phyloP scores from a whole-genome alignment of 1,140 invertebrate species.

The Aleiodes sp. region DNA sequence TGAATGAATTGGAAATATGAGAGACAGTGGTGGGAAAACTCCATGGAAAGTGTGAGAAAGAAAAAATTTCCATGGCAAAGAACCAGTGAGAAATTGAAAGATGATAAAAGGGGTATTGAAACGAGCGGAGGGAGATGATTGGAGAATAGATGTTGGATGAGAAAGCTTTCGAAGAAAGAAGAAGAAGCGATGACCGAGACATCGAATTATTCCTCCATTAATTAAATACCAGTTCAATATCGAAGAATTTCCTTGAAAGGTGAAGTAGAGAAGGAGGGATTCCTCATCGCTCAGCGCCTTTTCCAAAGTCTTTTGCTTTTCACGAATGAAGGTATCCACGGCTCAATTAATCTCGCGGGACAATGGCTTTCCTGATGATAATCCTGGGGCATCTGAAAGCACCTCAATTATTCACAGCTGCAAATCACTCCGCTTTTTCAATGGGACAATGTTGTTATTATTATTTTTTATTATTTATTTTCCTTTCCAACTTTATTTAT shows the following conservation, averaged over 20 bases:
- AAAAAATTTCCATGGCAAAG: too few relatives aligned
- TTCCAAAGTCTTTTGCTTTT: slow-evolving; percentile 4
- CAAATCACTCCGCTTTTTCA: slow-evolving; percentile 9
- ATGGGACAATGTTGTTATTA: slow-evolving; percentile 1
- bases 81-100: neutral
- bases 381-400: slow-evolving; percentile 6
- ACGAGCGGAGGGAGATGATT: too few relatives aligned
- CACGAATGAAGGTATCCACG: slow-evolving; percentile 22
- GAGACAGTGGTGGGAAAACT: too few relatives aligned
- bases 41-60: slow-evolving; percentile 21
- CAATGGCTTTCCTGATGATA: slow-evolving; percentile 25
- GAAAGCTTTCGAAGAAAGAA: neutral
- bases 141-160: too few relatives aligned
- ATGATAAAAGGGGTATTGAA: too few relatives aligned
- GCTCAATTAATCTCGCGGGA: slow-evolving; percentile 44
- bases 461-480: neutral
- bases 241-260: slow-evolving; percentile 20
- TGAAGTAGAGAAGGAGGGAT: slow-evolving; percentile 30
- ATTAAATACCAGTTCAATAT: slow-evolving; percentile 47
- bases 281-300: slow-evolving; percentile 20
- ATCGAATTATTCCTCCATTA: slow-evolving; percentile 50
- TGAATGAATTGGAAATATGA: too few relatives aligned
- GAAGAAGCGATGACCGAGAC: slow-evolving; percentile 29
- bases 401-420: slow-evolving; percentile 29
- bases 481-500: neutral